A percentile compares a stretch with the other conserved stretches of the same genome.
Conservation (phyloP, 2,113 vertebrate species). For the Corynorhinus townsendii region DNA sequence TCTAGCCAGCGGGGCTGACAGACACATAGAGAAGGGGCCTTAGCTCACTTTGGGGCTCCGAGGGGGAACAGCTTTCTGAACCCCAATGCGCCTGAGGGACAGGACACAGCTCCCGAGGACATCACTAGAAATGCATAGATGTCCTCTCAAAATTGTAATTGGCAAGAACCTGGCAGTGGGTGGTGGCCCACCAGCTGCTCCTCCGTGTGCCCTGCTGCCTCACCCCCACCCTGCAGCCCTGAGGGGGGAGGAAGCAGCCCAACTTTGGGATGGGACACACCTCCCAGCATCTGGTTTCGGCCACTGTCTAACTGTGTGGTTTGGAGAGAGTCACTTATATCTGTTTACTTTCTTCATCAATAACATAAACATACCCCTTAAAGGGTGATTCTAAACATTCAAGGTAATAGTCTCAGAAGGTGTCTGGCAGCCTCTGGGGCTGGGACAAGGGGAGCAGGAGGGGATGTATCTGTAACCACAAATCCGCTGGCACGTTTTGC, state of each 20-base stretch:
- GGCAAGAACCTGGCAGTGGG: too few species aligned
- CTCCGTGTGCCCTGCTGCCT: rapidly evolving
- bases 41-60: background rate
- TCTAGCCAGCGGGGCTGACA: background rate
- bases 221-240: background rate
- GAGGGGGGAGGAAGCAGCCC: background rate
- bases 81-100: too few species aligned
- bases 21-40: background rate
- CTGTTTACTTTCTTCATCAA: background rate
- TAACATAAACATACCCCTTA: background rate
- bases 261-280: rapidly evolving
- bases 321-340: background rate
- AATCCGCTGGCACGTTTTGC: background rate
- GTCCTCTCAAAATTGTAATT: background rate
- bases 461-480: background rate
- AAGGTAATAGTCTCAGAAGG: background rate
- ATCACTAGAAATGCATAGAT: background rate
- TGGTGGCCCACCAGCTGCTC: background rate
- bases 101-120: background rate
- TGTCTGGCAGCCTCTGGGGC: background rate
- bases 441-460: background rate
- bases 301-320: background rate
- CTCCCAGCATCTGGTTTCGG: background rate
- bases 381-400: background rate
- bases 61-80: background rate